These are phyloP conservation scores for Orthonyx spaldingii DNA, from an alignment of 2,113 vertebrate species.

Conservation along the genomic window DNA sequence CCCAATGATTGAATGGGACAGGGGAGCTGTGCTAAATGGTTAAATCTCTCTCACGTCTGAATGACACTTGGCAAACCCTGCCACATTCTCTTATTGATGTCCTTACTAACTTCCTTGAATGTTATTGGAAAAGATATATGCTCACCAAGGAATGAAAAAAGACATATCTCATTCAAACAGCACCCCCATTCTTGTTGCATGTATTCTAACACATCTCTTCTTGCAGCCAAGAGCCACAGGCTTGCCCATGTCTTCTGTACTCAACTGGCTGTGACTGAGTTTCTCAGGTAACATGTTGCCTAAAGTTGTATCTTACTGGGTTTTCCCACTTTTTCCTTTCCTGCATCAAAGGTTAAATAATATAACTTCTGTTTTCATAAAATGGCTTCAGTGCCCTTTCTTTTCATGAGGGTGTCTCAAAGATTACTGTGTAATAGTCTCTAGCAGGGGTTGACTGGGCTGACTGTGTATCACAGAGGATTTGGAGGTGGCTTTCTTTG, in stretches of 20 bases:
- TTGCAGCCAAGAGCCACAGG: not conserved
- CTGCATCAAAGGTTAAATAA: not conserved
- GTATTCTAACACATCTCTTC: not conserved
- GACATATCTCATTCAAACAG: not conserved
- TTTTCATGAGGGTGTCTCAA: not conserved
- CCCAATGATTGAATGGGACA: not conserved
- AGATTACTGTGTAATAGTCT: not conserved
- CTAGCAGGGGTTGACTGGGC: not conserved
- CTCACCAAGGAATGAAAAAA: not conserved
- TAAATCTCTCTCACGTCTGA: not conserved
- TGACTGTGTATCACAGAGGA: not conserved
- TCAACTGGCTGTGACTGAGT: not conserved
- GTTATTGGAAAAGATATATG: not conserved
- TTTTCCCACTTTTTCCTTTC: not conserved
- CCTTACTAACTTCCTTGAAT: slow-evolving; percentile 3
- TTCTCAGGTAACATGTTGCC: not conserved
- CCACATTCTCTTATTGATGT: not conserved
- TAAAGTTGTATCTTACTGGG: not conserved
- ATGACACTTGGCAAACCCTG: not conserved
- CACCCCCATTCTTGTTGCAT: not conserved
- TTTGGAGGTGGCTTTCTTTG: not conserved
- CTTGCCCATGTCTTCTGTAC: not conserved
- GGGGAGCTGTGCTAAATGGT: not conserved
- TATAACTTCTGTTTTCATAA: not conserved
- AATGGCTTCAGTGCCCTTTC: not conserved